Conservation (phyloP, 2,113 vertebrate genomes). For the Lethenteron camtschaticum region DNA sequence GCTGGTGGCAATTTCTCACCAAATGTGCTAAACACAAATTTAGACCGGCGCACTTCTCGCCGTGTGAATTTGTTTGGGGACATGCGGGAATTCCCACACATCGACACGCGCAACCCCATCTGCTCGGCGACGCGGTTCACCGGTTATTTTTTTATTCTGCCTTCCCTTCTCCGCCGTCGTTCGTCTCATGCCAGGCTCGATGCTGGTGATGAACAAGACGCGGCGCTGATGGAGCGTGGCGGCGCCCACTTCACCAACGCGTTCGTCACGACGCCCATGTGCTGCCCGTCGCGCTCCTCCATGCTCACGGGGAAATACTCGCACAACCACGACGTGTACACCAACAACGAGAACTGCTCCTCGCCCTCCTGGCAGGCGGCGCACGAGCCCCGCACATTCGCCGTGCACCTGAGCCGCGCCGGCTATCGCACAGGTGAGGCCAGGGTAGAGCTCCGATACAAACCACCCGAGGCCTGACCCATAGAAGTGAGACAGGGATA, state of each 20-base stretch:
- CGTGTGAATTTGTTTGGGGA: too few species aligned
- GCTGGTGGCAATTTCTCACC: too few species aligned
- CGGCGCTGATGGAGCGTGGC: neutral
- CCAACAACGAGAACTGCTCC: slow-evolving; percentile 4
- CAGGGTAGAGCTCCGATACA: too few species aligned
- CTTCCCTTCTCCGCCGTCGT: too few species aligned
- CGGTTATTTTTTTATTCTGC: too few species aligned
- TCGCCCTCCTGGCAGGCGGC: slow-evolving; percentile 2
- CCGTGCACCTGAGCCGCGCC: neutral
- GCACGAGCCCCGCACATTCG: slow-evolving; percentile 3
- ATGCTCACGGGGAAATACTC: slow-evolving; percentile 6
- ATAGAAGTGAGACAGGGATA: too few species aligned
- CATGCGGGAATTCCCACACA: too few species aligned
- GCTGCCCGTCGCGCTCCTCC: slow-evolving; percentile 3
- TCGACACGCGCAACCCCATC: too few species aligned
- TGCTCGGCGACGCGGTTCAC: too few species aligned
- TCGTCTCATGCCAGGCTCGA: neutral
- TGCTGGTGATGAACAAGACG: slow-evolving; percentile 4
- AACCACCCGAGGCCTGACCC: too few species aligned
- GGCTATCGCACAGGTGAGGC: slow-evolving; percentile 4
- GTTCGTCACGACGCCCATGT: slow-evolving; percentile 2
- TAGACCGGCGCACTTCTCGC: too few species aligned
- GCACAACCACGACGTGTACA: slow-evolving; percentile 2
- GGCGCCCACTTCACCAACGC: slow-evolving; percentile 4
- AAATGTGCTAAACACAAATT: too few species aligned